A percentile compares a stretch with the other conserved stretches of the same genome.
Conservation (phyloP, 2,113 vertebrate species). For the Peromyscus polionotus region DNA sequence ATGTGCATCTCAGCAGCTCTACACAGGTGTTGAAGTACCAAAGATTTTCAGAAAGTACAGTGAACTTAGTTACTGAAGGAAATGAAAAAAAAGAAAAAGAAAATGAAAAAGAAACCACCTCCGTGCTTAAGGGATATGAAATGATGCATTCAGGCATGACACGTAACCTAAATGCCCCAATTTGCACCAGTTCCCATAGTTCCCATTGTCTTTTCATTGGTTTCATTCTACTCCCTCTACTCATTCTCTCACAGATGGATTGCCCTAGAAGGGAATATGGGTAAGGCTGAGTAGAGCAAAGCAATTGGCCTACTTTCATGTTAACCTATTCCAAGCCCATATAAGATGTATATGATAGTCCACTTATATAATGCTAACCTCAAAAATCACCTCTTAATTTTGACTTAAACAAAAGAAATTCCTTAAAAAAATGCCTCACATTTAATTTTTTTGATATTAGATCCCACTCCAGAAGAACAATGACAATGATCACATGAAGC, state of each 20-base stretch:
- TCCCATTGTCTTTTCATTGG: not conserved
- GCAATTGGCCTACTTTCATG: not conserved
- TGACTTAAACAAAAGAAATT: conserved; percentile 30
- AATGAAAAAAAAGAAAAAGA: not conserved
- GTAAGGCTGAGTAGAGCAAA: not conserved
- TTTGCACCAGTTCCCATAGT: not conserved
- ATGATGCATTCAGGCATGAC: not conserved
- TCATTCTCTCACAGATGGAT: not conserved
- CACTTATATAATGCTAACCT: conserved; percentile 5
- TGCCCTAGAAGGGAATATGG: not conserved
- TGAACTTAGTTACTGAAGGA: not conserved
- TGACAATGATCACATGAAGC: not conserved
- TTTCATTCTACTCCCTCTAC: not conserved
- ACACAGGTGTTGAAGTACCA: not conserved
- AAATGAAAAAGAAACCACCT: not conserved
- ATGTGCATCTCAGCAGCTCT: not conserved
- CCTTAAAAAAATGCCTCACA: conserved; percentile 8
- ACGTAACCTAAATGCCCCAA: not conserved
- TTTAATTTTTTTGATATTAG: conserved; percentile 36
- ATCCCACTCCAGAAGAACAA: not conserved
- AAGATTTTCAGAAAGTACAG: not conserved
- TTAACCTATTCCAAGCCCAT: not conserved
- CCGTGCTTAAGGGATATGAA: not conserved
- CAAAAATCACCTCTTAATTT: not conserved
- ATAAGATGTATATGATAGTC: not conserved